phyloP scores from a whole-genome alignment of 1,140 invertebrate species.

The Drosophila jambulina region DNA sequence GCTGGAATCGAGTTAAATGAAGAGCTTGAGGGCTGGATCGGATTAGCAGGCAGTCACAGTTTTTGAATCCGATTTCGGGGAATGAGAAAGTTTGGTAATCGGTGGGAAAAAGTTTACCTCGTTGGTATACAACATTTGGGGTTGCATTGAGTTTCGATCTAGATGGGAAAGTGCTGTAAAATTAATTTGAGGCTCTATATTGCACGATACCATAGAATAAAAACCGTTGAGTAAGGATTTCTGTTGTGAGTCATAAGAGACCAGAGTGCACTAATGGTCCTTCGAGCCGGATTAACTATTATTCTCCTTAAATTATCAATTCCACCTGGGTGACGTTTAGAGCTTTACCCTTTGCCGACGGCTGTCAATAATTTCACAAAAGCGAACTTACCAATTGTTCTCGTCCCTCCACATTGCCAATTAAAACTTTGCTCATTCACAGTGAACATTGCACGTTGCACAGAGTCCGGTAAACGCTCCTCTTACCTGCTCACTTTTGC shows the following conservation, averaged over 20 bases:
- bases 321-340: not conserved
- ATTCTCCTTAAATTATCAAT: not conserved
- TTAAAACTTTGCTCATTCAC: slow-evolving; percentile 34
- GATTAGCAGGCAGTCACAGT: slow-evolving; percentile 47
- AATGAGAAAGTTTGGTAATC: slow-evolving; percentile 45
- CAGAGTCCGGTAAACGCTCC: slow-evolving; percentile 8
- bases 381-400: slow-evolving; percentile 22
- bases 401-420: slow-evolving; percentile 23
- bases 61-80: slow-evolving; percentile 39
- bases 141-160: slow-evolving; percentile 1
- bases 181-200: not conserved
- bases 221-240: not conserved
- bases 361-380: slow-evolving; percentile 9
- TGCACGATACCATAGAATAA: not conserved
- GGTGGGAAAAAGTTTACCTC: slow-evolving; percentile 27
- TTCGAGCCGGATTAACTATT: not conserved
- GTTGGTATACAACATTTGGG: slow-evolving; percentile 17
- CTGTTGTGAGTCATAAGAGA: not conserved
- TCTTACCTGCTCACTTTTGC: not conserved
- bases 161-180: not conserved
- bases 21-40: slow-evolving; percentile 12
- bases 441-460: not conserved
- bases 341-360: not conserved
- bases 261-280: not conserved
- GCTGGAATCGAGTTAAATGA: slow-evolving; percentile 17